A percentile compares a stretch with the other conserved stretches of the same genome.
Conservation (phyloP, 2,797 vertebrate genomes). For the Fratercula arctica region DNA sequence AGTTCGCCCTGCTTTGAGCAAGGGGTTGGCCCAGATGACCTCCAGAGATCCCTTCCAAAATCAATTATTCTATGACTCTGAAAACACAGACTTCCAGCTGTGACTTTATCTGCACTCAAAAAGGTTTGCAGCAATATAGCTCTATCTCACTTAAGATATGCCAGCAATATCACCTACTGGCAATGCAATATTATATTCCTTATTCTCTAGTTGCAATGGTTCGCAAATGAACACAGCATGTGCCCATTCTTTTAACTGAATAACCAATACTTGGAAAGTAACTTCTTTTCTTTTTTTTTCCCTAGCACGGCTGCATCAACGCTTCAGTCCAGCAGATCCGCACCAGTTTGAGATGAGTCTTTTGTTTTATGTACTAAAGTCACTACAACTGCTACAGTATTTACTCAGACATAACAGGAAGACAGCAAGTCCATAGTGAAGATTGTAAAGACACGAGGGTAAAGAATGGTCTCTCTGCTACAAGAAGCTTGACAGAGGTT, state of each 20-base stretch:
- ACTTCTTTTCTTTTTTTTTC: background rate
- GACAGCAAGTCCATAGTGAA: background rate
- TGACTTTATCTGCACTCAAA: background rate
- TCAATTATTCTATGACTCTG: background rate
- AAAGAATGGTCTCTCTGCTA: background rate
- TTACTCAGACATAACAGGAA: background rate
- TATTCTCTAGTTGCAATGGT: background rate
- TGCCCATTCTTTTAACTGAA: background rate
- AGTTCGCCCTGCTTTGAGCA: background rate
- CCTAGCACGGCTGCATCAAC: background rate
- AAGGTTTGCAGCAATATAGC: background rate
- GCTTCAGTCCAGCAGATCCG: background rate
- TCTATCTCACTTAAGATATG: background rate
- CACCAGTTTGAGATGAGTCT: background rate
- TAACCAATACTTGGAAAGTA: background rate
- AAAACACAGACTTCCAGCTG: background rate
- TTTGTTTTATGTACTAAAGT: background rate
- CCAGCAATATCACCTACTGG: background rate
- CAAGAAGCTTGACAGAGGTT: background rate
- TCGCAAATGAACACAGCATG: background rate
- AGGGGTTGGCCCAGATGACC: background rate
- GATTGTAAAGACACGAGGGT: background rate
- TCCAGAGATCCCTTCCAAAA: background rate
- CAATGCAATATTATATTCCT: background rate
- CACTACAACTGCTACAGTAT: background rate